Percentiles rank a stretch among this genome's conserved stretches.
Conservation (phyloP, 2,888 invertebrate species). For the Drosophila vallismaia region DNA sequence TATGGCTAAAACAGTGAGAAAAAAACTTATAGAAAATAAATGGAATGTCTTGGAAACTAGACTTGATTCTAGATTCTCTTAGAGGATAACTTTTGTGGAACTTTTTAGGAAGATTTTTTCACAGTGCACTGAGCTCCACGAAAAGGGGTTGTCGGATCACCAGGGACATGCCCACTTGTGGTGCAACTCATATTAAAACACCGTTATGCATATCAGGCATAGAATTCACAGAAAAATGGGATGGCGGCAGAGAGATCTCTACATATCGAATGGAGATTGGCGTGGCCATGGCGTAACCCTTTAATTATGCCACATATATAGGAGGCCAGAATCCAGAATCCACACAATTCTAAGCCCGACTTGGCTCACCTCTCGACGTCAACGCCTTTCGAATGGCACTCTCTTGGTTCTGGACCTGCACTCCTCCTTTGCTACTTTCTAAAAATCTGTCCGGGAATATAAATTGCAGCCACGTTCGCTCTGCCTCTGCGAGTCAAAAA, state of each 20-base stretch:
- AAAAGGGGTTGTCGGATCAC: constrained; percentile 43
- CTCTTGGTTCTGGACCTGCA: constrained; percentile 31
- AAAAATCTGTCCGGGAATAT: constrained; percentile 72
- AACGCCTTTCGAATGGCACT: constrained; percentile 78
- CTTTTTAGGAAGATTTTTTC: not conserved
- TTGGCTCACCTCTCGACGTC: constrained; percentile 52
- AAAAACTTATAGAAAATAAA: not conserved
- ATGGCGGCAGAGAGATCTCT: constrained; percentile 28
- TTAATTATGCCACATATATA: constrained; percentile 71
- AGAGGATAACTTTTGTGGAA: not conserved
- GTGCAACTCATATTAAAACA: constrained; percentile 73
- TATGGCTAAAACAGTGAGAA: not conserved
- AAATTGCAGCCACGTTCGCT: constrained; percentile 53
- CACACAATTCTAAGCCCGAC: constrained; percentile 21
- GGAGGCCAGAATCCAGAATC: constrained; percentile 31
- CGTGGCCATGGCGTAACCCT: constrained; percentile 75
- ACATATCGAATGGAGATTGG: constrained; percentile 56
- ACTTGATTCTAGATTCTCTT: too few species aligned
- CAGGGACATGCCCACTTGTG: constrained; percentile 58
- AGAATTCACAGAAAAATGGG: constrained; percentile 55
- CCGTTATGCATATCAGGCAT: constrained; percentile 77
- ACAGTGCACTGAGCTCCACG: constrained; percentile 18
- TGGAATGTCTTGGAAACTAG: not conserved
- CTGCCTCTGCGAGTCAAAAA: constrained; percentile 34
- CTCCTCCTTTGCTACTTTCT: constrained; percentile 67